Percentiles rank a stretch among this genome's conserved stretches.
Conservation (phyloP, 2,797 vertebrate genomes). For the Fundulus diaphanus region DNA sequence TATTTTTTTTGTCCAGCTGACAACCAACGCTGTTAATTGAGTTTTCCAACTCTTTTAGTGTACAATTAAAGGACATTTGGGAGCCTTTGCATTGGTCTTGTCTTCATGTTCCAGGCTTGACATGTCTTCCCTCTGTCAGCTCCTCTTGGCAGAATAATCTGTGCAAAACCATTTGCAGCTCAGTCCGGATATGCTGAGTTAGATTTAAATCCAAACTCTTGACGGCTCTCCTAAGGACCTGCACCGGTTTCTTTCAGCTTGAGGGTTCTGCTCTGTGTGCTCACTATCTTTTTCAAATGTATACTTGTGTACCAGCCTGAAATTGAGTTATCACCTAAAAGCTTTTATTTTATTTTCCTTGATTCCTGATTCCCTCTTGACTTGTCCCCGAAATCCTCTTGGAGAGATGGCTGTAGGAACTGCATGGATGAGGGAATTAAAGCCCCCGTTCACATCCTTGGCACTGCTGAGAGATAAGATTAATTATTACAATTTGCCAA, state of each 20-base stretch:
- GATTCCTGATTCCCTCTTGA: neutral
- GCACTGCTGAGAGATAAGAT: constrained; percentile 43
- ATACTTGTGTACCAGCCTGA: neutral
- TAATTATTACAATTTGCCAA: constrained; percentile 70
- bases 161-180: neutral
- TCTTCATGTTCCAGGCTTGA: neutral
- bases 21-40: no score
- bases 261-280: neutral
- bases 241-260: neutral
- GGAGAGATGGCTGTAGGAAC: neutral
- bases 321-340: neutral
- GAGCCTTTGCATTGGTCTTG: neutral
- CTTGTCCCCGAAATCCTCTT: neutral
- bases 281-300: neutral
- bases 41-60: no score
- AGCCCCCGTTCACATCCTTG: constrained; percentile 17
- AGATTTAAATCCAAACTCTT: neutral
- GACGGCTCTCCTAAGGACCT: neutral
- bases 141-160: neutral
- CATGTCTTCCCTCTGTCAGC: neutral
- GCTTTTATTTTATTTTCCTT: neutral
- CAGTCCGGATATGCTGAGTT: neutral
- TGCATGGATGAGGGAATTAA: neutral
- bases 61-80: neutral
- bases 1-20: no score